Base-by-base conservation (phyloP, 2,888 invertebrate species). In the Erynnis tages region DNA sequence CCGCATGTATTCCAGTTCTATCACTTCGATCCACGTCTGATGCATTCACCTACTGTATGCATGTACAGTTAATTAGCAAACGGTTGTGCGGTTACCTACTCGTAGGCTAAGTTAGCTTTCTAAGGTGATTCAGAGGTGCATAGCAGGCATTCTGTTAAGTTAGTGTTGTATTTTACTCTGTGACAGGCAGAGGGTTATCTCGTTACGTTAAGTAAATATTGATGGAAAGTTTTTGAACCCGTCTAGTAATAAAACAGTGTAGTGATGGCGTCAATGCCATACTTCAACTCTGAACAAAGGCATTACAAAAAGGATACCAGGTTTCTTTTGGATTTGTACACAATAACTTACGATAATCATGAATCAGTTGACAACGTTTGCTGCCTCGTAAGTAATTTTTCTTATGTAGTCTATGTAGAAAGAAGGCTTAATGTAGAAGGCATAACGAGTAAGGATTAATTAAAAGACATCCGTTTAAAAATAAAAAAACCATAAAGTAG, bases 301-400 rank as follows among this genome's bases (percentile, higher is more conserved):
- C 95, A 96, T 83, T 96, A 96, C 77, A 96, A 96, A 85, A 96
- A 96, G 84, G 96, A 96, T 74, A 95, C 95, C 37, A 90, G 95
- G 64, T 96, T 95, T 83, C 92, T 96, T 55, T 90, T 93, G 71
- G 96, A 96, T 89, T 91, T 96, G 58, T 96, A 96, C 73, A 96
- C 96, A 43, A 92, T 96, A 66, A 96, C 96, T 44, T 96, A 96
- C 75, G 95, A 95, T 77, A 94, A 94, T 70, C 93, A 94, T 68
- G 95, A 96, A 80, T 93, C 93, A 40, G 90, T 94, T 62, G 94
- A 94, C 73, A 93, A 93, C 67, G 87, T 94, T 65, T 93, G 93
- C 70, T 91, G 93, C 75, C 83, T 90, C 63, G 92, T 92, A 89
- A 92, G 92, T 92, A 41, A 2, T 7, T 10, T 16, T 29, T 29